phyloP scores from a whole-genome alignment of 2,888 invertebrate genomes.

The Hirtodrosophila cameraria region DNA sequence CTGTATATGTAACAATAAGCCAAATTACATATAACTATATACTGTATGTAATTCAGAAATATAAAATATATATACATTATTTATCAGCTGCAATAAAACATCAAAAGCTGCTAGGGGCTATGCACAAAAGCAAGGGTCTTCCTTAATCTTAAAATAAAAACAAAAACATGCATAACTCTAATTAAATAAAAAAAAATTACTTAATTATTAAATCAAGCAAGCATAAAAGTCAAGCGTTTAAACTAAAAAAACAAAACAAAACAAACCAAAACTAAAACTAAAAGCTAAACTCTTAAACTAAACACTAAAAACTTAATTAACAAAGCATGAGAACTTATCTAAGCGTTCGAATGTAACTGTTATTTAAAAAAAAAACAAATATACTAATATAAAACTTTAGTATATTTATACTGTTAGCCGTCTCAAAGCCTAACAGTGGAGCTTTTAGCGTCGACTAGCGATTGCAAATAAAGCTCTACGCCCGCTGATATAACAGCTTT shows the following conservation, averaged over 20 bases:
- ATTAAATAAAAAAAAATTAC: conserved; percentile 20
- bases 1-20: background rate
- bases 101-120: conserved; percentile 56
- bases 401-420: conserved; percentile 38
- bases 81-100: conserved; percentile 15
- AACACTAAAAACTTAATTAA: conserved; percentile 30
- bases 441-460: conserved; percentile 71
- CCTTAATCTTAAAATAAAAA: conserved; percentile 58
- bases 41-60: conserved; percentile 13
- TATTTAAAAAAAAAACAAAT: conserved; percentile 15
- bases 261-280: conserved; percentile 31
- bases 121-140: conserved; percentile 66
- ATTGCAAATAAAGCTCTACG: conserved; percentile 65
- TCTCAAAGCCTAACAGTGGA: conserved; percentile 37
- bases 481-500: conserved; percentile 12
- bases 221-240: conserved; percentile 5
- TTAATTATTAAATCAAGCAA: conserved; percentile 21
- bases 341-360: conserved; percentile 34
- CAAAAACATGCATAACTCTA: conserved; percentile 11
- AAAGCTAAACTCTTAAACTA: conserved; percentile 21
- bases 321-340: conserved; percentile 46
- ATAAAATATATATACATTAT: conserved; percentile 5
- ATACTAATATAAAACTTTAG: background rate
- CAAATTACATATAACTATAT: no score
- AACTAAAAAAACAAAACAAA: conserved; percentile 17